These are phyloP conservation scores for Drosophila lini DNA, from an alignment of 1,140 invertebrate genomes.

Conservation along the genomic window DNA sequence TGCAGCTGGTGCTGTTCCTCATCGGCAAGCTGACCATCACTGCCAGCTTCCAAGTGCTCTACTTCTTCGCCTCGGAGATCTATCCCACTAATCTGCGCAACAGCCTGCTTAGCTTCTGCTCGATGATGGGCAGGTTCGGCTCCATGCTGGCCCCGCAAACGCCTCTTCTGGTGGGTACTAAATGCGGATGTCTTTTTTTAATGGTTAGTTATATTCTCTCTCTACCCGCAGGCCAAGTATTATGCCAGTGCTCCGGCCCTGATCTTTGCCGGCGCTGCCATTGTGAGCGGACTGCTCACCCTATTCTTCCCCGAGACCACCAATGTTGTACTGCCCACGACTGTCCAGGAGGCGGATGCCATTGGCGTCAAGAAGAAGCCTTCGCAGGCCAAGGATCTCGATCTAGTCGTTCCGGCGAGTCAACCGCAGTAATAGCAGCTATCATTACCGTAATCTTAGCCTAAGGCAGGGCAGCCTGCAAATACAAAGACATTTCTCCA, in stretches of 20 bases:
- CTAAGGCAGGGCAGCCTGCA: slow-evolving; percentile 40
- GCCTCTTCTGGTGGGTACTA: slow-evolving; percentile 87
- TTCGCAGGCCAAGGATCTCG: slow-evolving; percentile 48
- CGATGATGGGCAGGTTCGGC: slow-evolving; percentile 90
- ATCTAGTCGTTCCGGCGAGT: slow-evolving; percentile 26
- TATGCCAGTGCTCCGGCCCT: slow-evolving; percentile 86
- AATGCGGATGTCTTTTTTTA: not conserved
- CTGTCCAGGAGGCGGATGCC: slow-evolving; percentile 88
- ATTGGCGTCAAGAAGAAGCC: slow-evolving; percentile 84
- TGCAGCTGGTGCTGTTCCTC: slow-evolving; percentile 87
- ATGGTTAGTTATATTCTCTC: not conserved
- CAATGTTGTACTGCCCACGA: slow-evolving; percentile 88
- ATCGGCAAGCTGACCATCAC: slow-evolving; percentile 91
- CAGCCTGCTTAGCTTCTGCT: slow-evolving; percentile 88
- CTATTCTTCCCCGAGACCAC: slow-evolving; percentile 89
- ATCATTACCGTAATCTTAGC: slow-evolving; percentile 22
- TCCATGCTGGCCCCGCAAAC: slow-evolving; percentile 90
- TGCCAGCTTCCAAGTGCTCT: slow-evolving; percentile 88
- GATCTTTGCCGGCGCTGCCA: slow-evolving; percentile 87
- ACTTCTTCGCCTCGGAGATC: slow-evolving; percentile 90
- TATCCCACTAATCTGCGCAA: slow-evolving; percentile 89
- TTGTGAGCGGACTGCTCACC: slow-evolving; percentile 86
- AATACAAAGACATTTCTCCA: slow-evolving; percentile 62
- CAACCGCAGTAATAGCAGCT: slow-evolving; percentile 7
- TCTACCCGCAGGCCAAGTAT: slow-evolving; percentile 84